Evolutionary conservation across 1,140 invertebrate genomes (phyloP).

Genomic region (Agrypnia vestita): DNA sequence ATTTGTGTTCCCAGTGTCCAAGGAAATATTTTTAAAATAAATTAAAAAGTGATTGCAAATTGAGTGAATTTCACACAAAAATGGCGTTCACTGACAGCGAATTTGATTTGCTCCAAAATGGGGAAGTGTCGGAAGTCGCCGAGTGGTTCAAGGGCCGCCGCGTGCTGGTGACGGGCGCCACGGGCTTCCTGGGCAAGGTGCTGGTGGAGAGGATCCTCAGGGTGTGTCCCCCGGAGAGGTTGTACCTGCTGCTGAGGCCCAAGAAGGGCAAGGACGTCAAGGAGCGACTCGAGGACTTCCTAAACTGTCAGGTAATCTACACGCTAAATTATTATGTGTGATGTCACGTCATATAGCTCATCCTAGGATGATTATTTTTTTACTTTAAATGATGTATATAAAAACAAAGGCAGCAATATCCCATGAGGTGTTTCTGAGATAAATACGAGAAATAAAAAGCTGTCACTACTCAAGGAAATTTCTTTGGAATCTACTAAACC

Average conservation of each 20-base stretch:
- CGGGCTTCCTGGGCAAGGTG: slow-evolving; percentile 92
- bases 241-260: slow-evolving; percentile 86
- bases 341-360: background rate
- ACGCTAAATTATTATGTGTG: no score
- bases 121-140: slow-evolving; percentile 41
- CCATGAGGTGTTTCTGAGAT: no score
- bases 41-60: background rate
- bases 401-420: no score
- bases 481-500: no score
- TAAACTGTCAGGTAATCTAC: slow-evolving; percentile 74
- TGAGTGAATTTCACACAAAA: background rate
- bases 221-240: slow-evolving; percentile 78
- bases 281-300: slow-evolving; percentile 77
- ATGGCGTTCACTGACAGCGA: background rate
- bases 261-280: slow-evolving; percentile 84
- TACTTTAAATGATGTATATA: no score
- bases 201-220: slow-evolving; percentile 91
- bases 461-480: no score
- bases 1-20: no score
- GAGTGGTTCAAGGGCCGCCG: slow-evolving; percentile 66
- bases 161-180: slow-evolving; percentile 71
- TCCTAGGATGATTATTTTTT: no score
- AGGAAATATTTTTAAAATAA: background rate
- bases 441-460: no score
- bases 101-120: slow-evolving; percentile 31